These are phyloP conservation scores for Bufo bufo DNA, from an alignment of 2,113 vertebrate genomes.

Conservation along the genomic window DNA sequence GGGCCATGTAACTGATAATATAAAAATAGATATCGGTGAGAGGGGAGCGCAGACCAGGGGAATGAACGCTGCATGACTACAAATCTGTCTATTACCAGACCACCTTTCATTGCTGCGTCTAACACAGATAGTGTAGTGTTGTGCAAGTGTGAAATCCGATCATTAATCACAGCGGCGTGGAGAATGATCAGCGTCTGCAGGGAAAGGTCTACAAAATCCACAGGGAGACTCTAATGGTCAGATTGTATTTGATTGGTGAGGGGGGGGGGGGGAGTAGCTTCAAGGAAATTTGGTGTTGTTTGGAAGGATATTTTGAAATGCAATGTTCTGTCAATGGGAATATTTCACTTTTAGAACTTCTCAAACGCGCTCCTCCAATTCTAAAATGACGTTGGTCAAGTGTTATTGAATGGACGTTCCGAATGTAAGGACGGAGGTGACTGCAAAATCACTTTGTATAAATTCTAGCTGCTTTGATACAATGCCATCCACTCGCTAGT, in stretches of 20 bases:
- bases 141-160: constrained; percentile 58
- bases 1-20: constrained; percentile 58
- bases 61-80: constrained; percentile 58
- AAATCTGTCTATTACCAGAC: constrained; percentile 58
- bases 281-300: constrained; percentile 50
- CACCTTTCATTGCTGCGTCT: constrained; percentile 56
- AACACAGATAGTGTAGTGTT: constrained; percentile 60
- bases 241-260: constrained; percentile 39
- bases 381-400: background rate
- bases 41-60: constrained; percentile 54
- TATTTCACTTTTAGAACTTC: background rate
- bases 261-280: constrained; percentile 5
- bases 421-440: too few relatives aligned
- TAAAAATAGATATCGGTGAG: constrained; percentile 58
- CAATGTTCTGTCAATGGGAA: background rate
- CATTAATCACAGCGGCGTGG: constrained; percentile 55
- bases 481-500: background rate
- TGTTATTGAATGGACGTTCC: background rate
- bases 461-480: background rate
- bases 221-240: constrained; percentile 58
- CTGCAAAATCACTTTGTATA: too few relatives aligned
- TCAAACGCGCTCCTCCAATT: background rate
- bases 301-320: background rate
- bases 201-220: constrained; percentile 49
- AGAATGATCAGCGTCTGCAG: constrained; percentile 55